phyloP scores from a whole-genome alignment of 2,888 invertebrate species.

The Chrysomela aeneicollis region DNA sequence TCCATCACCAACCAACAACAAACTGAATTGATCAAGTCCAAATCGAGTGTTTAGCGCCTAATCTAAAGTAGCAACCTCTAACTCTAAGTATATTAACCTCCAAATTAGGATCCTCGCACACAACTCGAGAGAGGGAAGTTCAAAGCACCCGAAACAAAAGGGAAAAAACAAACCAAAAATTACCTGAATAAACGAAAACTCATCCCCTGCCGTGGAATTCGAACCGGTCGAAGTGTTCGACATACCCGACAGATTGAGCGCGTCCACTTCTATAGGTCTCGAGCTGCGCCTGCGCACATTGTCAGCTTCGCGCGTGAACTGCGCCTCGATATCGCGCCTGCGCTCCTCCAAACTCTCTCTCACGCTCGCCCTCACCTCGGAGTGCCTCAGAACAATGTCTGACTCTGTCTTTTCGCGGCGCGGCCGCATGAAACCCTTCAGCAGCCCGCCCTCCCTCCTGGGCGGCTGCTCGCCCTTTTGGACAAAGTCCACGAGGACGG shows the following conservation, averaged over 20 bases:
- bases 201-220: conserved; percentile 56
- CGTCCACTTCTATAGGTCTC: conserved; percentile 60
- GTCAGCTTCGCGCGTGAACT: conserved; percentile 60
- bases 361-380: conserved; percentile 64
- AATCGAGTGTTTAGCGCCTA: conserved; percentile 35
- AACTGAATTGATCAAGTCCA: conserved; percentile 9
- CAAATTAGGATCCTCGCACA: conserved; percentile 32
- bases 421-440: conserved; percentile 67
- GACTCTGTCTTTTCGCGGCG: conserved; percentile 90
- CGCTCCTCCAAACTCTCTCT: conserved; percentile 63
- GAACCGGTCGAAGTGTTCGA: conserved; percentile 53
- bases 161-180: conserved; percentile 48
- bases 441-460: conserved; percentile 47
- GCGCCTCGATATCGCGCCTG: conserved; percentile 61
- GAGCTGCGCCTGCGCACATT: conserved; percentile 62
- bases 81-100: conserved; percentile 25
- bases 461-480: conserved; percentile 64
- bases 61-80: conserved; percentile 22
- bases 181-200: conserved; percentile 61
- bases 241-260: conserved; percentile 50
- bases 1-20: conserved; percentile 16
- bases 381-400: conserved; percentile 79
- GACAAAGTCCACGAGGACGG: conserved; percentile 75
- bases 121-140: conserved; percentile 20
- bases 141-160: conserved; percentile 47